Percentiles rank a stretch among this genome's conserved stretches.
phyloP scores from a whole-genome alignment of 2,888 invertebrate genomes.

The Caenorhabditis sp. region DNA sequence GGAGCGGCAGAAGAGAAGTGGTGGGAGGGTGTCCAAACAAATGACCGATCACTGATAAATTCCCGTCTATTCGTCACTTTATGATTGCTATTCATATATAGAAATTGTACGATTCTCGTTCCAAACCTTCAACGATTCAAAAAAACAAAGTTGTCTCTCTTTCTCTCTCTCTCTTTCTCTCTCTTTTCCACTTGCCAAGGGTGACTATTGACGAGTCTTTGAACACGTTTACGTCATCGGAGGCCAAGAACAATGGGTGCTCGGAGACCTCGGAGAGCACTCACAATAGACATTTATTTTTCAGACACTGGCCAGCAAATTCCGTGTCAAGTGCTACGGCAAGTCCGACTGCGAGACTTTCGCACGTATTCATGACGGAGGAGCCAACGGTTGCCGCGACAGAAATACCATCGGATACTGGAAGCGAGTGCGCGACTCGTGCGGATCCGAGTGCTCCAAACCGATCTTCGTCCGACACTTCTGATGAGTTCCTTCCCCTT shows the following conservation, averaged over 20 bases:
- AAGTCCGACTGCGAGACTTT: slow-evolving; percentile 82
- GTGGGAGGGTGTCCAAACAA: slow-evolving; percentile 14
- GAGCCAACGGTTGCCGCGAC: slow-evolving; percentile 81
- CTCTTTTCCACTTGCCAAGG: slow-evolving; percentile 22
- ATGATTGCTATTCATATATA: background rate
- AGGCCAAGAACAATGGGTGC: slow-evolving; percentile 34
- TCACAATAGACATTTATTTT: slow-evolving; percentile 26
- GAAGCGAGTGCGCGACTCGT: slow-evolving; percentile 67
- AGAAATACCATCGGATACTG: slow-evolving; percentile 68
- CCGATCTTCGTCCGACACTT: slow-evolving; percentile 65
- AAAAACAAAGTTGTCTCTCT: background rate
- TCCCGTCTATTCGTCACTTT: slow-evolving; percentile 12
- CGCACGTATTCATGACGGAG: slow-evolving; percentile 81
- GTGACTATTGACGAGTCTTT: slow-evolving; percentile 1
- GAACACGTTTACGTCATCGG: slow-evolving; percentile 36
- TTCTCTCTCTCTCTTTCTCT: too few relatives aligned
- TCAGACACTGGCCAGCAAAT: slow-evolving; percentile 74
- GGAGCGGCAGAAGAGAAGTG: slow-evolving; percentile 4
- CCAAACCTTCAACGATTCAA: background rate
- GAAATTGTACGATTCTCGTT: slow-evolving; percentile 34
- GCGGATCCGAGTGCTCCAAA: slow-evolving; percentile 68
- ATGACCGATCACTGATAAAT: slow-evolving; percentile 37
- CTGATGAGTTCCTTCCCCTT: slow-evolving; percentile 30
- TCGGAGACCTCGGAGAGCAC: slow-evolving; percentile 7
- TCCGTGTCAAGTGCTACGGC: slow-evolving; percentile 82